Percentiles rank a stretch among this genome's conserved stretches.
phyloP scores from a whole-genome alignment of 2,113 vertebrate genomes.

The Diphyllodes magnificus region DNA sequence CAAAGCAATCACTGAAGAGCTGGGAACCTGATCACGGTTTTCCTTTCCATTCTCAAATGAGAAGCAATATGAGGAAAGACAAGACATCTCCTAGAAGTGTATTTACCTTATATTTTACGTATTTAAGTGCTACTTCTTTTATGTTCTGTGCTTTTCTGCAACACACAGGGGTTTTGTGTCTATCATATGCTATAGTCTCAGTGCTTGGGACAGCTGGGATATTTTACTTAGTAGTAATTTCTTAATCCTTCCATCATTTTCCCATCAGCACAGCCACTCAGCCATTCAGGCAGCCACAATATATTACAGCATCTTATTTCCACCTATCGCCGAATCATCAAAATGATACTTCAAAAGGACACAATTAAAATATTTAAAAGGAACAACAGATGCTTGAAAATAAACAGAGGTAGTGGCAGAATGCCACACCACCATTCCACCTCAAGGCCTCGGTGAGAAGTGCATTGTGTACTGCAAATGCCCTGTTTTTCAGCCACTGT shows the following conservation, averaged over 20 bases:
- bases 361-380: not conserved
- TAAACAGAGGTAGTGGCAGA: not conserved
- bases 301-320: not conserved
- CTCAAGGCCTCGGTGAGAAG: not conserved
- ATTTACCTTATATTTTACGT: not conserved
- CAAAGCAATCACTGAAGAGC: not conserved
- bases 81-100: not conserved
- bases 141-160: not conserved
- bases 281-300: not conserved
- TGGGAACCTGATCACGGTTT: not conserved
- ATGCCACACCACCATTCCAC: not conserved
- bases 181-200: not conserved
- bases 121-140: not conserved
- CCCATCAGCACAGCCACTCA: not conserved
- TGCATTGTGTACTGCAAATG: not conserved
- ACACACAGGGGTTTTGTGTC: not conserved
- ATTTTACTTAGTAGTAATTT: not conserved
- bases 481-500: not conserved
- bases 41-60: not conserved
- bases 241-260: not conserved
- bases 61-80: not conserved
- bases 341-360: not conserved
- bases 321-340: fast-evolving
- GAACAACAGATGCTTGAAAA: not conserved
- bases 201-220: not conserved